These are phyloP conservation scores for Scalopus aquaticus DNA, from an alignment of 2,113 vertebrate species.

Conservation along the genomic window DNA sequence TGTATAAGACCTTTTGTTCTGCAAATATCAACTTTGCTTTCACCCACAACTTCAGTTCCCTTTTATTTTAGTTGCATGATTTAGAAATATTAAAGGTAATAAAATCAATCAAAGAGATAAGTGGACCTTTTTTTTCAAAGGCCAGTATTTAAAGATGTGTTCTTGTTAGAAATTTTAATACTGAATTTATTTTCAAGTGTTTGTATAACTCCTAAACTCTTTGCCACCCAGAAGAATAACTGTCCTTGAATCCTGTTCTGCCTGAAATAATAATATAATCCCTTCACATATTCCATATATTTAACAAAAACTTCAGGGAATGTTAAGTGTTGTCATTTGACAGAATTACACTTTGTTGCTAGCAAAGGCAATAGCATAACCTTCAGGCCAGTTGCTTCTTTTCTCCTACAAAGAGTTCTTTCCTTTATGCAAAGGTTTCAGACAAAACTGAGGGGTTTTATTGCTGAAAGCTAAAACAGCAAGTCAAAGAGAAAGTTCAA, in stretches of 20 bases:
- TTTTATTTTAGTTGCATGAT: conserved; percentile 35
- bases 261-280: conserved; percentile 47
- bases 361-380: conserved; percentile 32
- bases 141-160: conserved; percentile 34
- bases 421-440: neutral
- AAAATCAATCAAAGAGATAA: conserved; percentile 66
- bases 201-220: conserved; percentile 40
- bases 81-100: conserved; percentile 63
- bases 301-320: neutral
- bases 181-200: conserved; percentile 64
- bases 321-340: conserved; percentile 15
- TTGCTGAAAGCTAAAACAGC: neutral
- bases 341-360: neutral
- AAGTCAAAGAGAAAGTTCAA: conserved; percentile 58
- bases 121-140: conserved; percentile 37
- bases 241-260: conserved; percentile 61
- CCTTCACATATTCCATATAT: neutral
- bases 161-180: conserved; percentile 63
- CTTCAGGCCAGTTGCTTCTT: neutral
- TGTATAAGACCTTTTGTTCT: conserved; percentile 18
- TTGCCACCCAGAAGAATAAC: conserved; percentile 11
- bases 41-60: conserved; percentile 15
- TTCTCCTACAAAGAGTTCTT: neutral
- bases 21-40: conserved; percentile 39
- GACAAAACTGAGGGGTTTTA: conserved; percentile 20